Conservation (phyloP, 2,888 invertebrate species). For the Arrhopalites spinosus region DNA sequence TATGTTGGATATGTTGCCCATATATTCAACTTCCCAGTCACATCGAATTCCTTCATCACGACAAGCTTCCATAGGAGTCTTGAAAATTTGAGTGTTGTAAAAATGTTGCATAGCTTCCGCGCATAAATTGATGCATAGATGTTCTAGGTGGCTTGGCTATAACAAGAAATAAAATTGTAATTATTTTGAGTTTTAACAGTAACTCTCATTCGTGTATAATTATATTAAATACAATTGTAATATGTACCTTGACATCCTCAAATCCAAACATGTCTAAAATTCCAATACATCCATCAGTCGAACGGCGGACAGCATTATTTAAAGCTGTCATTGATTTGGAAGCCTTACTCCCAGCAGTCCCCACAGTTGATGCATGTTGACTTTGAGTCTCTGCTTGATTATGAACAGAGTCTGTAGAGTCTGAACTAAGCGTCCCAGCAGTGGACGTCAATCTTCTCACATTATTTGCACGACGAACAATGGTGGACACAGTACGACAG, state of each 20-base stretch:
- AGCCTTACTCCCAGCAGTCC: slow-evolving; percentile 73
- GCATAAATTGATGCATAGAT: slow-evolving; percentile 91
- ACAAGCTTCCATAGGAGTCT: slow-evolving; percentile 89
- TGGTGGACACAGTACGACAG: slow-evolving; percentile 91
- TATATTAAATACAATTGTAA: not conserved
- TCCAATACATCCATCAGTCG: slow-evolving; percentile 92
- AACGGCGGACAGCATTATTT: slow-evolving; percentile 89
- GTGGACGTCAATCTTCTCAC: slow-evolving; percentile 80
- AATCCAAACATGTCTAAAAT: slow-evolving; percentile 97
- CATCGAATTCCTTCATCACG: slow-evolving; percentile 89
- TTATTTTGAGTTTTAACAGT: too few species aligned
- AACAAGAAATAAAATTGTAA: too few species aligned
- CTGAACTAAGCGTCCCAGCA: slow-evolving; percentile 81
- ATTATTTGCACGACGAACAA: slow-evolving; percentile 89
- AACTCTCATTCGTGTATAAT: too few species aligned
- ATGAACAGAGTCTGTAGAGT: slow-evolving; percentile 89
- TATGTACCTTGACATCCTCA: slow-evolving; percentile 64
- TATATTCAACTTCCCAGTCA: slow-evolving; percentile 89
- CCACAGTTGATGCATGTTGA: slow-evolving; percentile 82
- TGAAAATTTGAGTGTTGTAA: slow-evolving; percentile 96
- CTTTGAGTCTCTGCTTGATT: slow-evolving; percentile 81
- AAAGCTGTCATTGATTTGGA: slow-evolving; percentile 85
- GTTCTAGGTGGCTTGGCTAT: slow-evolving; percentile 83
- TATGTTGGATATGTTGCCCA: slow-evolving; percentile 94
- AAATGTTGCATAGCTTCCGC: slow-evolving; percentile 98